phyloP scores from a whole-genome alignment of 1,140 invertebrate species.

The Stegodyphus mimosarum region DNA sequence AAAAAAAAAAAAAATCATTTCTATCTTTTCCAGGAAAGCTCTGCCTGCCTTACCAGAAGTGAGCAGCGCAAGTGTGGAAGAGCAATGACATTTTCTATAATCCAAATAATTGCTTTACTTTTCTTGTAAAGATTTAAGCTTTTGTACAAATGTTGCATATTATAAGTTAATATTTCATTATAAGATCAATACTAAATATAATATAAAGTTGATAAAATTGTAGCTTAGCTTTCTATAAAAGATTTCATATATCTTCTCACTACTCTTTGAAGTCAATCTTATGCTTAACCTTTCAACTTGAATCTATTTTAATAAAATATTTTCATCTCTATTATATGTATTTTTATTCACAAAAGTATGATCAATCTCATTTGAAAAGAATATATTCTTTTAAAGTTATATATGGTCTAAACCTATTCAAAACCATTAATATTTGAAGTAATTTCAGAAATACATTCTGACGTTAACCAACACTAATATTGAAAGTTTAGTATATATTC shows the following conservation, averaged over 20 bases:
- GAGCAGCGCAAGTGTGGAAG: constrained; percentile 22
- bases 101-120: neutral
- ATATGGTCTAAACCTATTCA: too few species aligned
- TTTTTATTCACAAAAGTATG: too few species aligned
- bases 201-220: too few species aligned
- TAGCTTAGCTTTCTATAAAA: constrained; percentile 14
- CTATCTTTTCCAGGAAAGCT: constrained; percentile 29
- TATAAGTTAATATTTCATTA: neutral
- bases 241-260: neutral
- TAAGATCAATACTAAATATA: neutral
- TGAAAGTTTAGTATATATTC: too few species aligned
- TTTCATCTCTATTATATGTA: too few species aligned
- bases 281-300: neutral
- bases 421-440: too few species aligned
- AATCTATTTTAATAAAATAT: constrained; percentile 10
- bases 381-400: too few species aligned
- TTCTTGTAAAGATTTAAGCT: neutral
- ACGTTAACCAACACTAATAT: too few species aligned
- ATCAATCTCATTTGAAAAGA: too few species aligned
- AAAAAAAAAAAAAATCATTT: neutral
- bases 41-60: constrained; percentile 48
- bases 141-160: neutral
- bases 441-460: too few species aligned
- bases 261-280: constrained; percentile 1
- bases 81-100: constrained; percentile 13